phyloP scores from a whole-genome alignment of 2,113 vertebrate genomes.

The Xyrauchen texanus region DNA sequence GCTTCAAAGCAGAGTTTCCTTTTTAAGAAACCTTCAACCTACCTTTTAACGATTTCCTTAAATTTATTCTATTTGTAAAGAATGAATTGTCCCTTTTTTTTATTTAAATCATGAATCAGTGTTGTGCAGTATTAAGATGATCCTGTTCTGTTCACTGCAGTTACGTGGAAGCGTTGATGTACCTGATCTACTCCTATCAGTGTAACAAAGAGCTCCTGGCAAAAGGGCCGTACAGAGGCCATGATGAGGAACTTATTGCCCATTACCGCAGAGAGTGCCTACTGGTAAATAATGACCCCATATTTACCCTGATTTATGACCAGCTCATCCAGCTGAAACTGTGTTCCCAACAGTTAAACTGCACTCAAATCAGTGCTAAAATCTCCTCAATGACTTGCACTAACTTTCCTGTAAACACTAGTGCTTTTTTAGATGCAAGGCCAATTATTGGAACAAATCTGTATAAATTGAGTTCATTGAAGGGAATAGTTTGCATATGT shows the following conservation, averaged over 20 bases:
- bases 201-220: slow-evolving; percentile 93
- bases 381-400: background rate
- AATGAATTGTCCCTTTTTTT: background rate
- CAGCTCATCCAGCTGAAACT: background rate
- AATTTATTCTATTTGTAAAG: background rate
- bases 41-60: background rate
- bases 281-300: slow-evolving; percentile 69
- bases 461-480: background rate
- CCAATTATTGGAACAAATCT: background rate
- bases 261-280: slow-evolving; percentile 93
- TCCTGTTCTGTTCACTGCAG: slow-evolving; percentile 69
- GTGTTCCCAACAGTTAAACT: background rate
- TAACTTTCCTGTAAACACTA: background rate
- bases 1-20: background rate
- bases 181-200: slow-evolving; percentile 92
- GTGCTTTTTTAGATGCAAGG: no score
- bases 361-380: slow-evolving; percentile 51
- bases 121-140: background rate
- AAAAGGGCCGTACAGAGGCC: slow-evolving; percentile 89
- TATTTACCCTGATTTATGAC: background rate
- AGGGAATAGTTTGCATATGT: background rate
- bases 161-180: slow-evolving; percentile 90
- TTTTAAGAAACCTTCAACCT: background rate
- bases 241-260: slow-evolving; percentile 85
- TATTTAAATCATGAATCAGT: background rate